Evolutionary conservation across 2,888 invertebrate species (phyloP), one percentile per base, ranked within the genome.

Genomic region (Ceriagrion tenellum): DNA sequence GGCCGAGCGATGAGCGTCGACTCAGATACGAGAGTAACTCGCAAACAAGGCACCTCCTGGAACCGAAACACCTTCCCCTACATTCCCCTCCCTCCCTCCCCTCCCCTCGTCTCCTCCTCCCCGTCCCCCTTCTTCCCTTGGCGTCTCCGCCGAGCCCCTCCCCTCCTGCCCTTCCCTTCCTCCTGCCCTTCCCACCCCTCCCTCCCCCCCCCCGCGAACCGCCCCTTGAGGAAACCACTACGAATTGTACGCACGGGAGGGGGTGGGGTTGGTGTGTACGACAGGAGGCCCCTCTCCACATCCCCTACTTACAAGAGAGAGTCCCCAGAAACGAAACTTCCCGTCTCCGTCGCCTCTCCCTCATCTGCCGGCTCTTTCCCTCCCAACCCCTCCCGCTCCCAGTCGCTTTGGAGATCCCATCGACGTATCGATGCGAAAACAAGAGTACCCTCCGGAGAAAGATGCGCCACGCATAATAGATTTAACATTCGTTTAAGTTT

Each of bases 171-270:
- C 8, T 26, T 8, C 81, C 81, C 81, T 81, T 30, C 30, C 74
- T 74, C 74, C 30, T 23, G 6, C 30, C n/a, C n/a, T n/a, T n/a
- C n/a, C n/a, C n/a, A 26, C 69, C 1, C 69, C 69, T 26, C 69
- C 69, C 69, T 3, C 69, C 1, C 69, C 1, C 69, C 8, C 69
- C 8, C 81, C 81, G n/a, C n/a, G n/a, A n/a, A n/a, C 81, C 35
- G 23, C 40, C 40, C 88, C 26, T 47, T 40, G 4, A 23, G 63
- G 40, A n/a, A 93, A 93, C 93, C 93, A 93, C 93, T 93, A 93
- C 93, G 93, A 93, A 93, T 93, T 74, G 93, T 93, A 93, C 93
- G 93, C 93, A n/a, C 69, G 93, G 93, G 69, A 47, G 4, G 47
- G 47, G 47, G 47, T 47, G 47, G 47, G 2, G 47, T 47, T 47